Base-by-base conservation (phyloP, 30 jellyfish, hydroid and myxozoan genomes). In the Hydractinia echinata region DNA sequence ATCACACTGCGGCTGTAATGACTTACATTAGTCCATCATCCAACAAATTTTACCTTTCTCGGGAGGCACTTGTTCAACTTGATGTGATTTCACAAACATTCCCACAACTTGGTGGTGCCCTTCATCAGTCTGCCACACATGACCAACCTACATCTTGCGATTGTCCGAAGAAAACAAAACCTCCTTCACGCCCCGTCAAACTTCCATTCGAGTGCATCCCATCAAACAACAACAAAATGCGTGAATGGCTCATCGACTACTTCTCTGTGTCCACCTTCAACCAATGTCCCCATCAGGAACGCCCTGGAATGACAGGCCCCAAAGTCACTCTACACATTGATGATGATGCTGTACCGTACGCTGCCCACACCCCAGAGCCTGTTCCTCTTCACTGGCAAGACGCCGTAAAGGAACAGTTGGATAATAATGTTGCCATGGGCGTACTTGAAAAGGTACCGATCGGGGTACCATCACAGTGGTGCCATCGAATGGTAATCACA, bases 401-500 rank as follows among this genome's bases (percentile, higher is more conserved):
- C 44, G 2, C 44, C 44, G 44, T 30, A 30, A 58, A 58, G 69
- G 69, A 58, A 16, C 15, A 58, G 69, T 16, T 58, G 18, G 69
- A 2, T 58, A 58, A 58, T 58, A 2, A 30, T 30, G 44, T 30
- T 30, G 44, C 44, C 44, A 30, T 30, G 3, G 69, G 18, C 18
- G 18, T 58, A 58, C 69, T 58, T 58, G 69, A 16, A 58, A 58
- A 58, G 69, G 69, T 58, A 11, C 18, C 69, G 18, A 58, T 58
- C 18, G 69, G 69, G 69, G 18, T 11, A 11, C 69, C 69, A 13
- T 58, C 16, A 58, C 69, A 11, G 18, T 58, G 1, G 69, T 58
- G 69, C 69, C 69, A 58, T 58, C 69, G 69, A 58, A 58, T 58
- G 69, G 69, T 58, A 11, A 58, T 58, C 18, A 58, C 18, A 58